Evolutionary conservation across 2,888 invertebrate genomes (phyloP).

Genomic region (Napeogenes inachia): DNA sequence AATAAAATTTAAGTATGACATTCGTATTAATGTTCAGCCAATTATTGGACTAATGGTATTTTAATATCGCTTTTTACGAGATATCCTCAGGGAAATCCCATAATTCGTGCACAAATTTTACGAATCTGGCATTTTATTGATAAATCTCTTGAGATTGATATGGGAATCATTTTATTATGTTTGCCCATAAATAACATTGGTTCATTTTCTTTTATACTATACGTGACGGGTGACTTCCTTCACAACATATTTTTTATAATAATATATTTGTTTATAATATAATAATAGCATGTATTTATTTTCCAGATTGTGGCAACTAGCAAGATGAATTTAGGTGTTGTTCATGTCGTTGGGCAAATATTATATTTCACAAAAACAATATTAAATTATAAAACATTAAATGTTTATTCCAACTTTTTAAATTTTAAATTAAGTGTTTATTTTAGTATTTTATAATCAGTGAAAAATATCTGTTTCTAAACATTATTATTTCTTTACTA

Average conservation of each 20-base stretch:
- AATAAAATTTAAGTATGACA: too few species aligned
- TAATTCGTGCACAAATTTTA: constrained; percentile 31
- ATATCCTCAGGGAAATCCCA: constrained; percentile 29
- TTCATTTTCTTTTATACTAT: not conserved
- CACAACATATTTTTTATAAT: too few species aligned
- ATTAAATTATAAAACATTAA: too few species aligned
- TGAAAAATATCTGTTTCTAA: too few species aligned
- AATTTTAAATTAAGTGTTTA: too few species aligned
- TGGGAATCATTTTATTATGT: constrained; percentile 27
- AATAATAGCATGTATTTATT: constrained; percentile 1
- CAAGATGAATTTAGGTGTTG: too few species aligned
- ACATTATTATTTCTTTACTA: too few species aligned
- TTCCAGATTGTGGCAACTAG: too few species aligned
- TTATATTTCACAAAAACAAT: too few species aligned
- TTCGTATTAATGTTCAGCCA: constrained; percentile 6
- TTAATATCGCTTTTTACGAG: constrained; percentile 24
- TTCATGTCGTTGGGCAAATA: too few species aligned
- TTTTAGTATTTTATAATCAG: too few species aligned
- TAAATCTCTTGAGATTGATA: constrained; percentile 33
- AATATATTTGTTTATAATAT: not conserved
- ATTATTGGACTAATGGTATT: constrained; percentile 21
- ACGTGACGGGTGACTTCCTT: not conserved
- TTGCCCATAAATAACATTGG: constrained; percentile 3
- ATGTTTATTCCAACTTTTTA: too few species aligned
- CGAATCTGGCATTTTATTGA: constrained; percentile 34